Evolutionary conservation across 2,888 invertebrate species (phyloP), one percentile per base, ranked within the genome.

Genomic region (Xestia xanthographa): DNA sequence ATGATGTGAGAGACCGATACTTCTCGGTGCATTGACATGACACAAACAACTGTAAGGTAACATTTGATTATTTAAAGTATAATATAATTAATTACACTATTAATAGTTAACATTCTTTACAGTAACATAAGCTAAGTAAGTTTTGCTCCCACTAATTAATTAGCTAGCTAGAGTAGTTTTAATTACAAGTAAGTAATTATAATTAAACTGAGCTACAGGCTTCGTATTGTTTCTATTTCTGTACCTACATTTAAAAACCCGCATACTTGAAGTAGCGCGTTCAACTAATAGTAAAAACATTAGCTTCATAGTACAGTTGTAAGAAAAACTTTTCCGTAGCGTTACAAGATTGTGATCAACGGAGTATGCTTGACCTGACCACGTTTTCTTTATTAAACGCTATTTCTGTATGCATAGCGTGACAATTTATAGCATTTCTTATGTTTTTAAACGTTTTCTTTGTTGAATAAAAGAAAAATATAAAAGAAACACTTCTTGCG

Each of bases 401-500:
- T 90, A 89, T 90, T 91, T 89, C 82, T 86, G 85, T 88, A 87
- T 77, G 83, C 86, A 87, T 92, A 79, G 92, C 92, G 92, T 93
- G 92, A 90, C 90, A 89, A 83, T 84, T 84, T 82, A 85, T 81
- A 84, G 84, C 84, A 86, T 86, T 90, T 88, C 83, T 87, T 89
- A 76, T 77, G 79, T 87, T 87, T 90, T 87, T 87, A 68, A 82
- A 84, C 86, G 75, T 84, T 88, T 90, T 86, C 82, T 89, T 86
- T 84, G 79, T 79, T 78, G 68, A 83, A 82, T 66, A 84, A 86
- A 87, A 86, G 83, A 79, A 80, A 80, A 80, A 80, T 72, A 82
- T 68, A 79, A 77, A 72, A 72, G 69, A 73, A 79, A 69, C 72
- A 60, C 12, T 74, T 56, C 63, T 69, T 75, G 65, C 58, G 73